Percentiles rank a stretch among this genome's conserved stretches.
These are phyloP conservation scores for Neodiprion lecontei DNA, from an alignment of 1,140 invertebrate genomes.

Conservation along the genomic window DNA sequence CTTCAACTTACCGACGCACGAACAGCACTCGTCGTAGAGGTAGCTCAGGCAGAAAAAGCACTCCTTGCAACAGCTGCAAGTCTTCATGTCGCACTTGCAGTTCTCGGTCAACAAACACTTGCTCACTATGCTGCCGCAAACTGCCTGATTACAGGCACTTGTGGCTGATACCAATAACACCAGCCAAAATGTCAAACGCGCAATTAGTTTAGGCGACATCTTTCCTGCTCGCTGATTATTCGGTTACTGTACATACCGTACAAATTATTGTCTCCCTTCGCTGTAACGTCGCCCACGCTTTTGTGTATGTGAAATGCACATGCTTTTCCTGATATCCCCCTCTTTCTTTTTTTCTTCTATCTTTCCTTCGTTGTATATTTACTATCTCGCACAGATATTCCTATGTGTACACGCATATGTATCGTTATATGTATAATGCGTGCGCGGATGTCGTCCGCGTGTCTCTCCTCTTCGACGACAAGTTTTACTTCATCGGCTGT, in stretches of 20 bases:
- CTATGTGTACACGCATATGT: too few species aligned
- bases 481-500: background rate
- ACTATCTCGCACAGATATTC: too few species aligned
- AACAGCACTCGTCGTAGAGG: constrained; percentile 87
- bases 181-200: background rate
- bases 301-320: too few species aligned
- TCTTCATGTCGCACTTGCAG: constrained; percentile 85
- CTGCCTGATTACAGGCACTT: constrained; percentile 76
- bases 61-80: constrained; percentile 83
- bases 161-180: background rate
- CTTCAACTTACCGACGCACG: constrained; percentile 79
- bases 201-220: background rate
- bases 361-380: too few species aligned
- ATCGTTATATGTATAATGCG: background rate
- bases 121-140: constrained; percentile 87
- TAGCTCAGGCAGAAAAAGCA: constrained; percentile 84
- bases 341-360: too few species aligned
- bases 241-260: too few species aligned
- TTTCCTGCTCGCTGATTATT: too few species aligned
- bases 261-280: too few species aligned
- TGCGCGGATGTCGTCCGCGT: background rate
- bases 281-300: too few species aligned
- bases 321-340: too few species aligned
- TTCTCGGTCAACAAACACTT: constrained; percentile 90
- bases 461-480: background rate